These are phyloP conservation scores for Phalanger gymnotis DNA, from an alignment of 2,797 vertebrate genomes.

Conservation along the genomic window DNA sequence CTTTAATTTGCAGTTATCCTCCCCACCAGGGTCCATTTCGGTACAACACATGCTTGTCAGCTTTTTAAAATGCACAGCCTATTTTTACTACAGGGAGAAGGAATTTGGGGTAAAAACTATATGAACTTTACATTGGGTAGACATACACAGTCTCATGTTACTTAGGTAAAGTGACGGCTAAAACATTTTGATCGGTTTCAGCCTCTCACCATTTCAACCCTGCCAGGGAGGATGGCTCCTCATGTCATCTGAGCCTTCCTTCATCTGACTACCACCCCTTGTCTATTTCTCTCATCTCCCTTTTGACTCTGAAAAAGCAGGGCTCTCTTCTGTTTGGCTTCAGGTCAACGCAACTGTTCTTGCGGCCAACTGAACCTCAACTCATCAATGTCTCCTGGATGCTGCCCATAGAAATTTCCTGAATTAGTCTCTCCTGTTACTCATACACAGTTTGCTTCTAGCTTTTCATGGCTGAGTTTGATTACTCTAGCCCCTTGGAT, in stretches of 20 bases:
- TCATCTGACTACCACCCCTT: background rate
- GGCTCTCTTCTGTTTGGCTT: background rate
- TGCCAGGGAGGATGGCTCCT: background rate
- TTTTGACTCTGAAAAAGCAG: background rate
- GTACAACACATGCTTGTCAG: background rate
- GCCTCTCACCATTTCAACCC: background rate
- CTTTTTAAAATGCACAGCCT: background rate
- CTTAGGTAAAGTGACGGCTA: background rate
- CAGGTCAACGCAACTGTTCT: background rate
- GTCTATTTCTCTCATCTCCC: background rate
- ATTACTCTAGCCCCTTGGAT: background rate
- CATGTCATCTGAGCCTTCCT: slow-evolving; percentile 44
- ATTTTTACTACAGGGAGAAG: background rate
- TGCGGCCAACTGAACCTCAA: background rate
- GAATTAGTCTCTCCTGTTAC: background rate
- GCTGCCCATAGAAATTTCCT: background rate
- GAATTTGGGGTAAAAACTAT: background rate
- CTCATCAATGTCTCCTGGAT: background rate
- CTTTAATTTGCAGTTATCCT: background rate
- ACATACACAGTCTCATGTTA: background rate
- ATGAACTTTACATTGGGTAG: background rate
- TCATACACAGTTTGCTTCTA: background rate
- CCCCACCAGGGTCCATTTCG: background rate
- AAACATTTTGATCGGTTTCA: background rate
- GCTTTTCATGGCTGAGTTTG: background rate